Conservation (phyloP, 2,797 vertebrate species). For the Huso huso region DNA sequence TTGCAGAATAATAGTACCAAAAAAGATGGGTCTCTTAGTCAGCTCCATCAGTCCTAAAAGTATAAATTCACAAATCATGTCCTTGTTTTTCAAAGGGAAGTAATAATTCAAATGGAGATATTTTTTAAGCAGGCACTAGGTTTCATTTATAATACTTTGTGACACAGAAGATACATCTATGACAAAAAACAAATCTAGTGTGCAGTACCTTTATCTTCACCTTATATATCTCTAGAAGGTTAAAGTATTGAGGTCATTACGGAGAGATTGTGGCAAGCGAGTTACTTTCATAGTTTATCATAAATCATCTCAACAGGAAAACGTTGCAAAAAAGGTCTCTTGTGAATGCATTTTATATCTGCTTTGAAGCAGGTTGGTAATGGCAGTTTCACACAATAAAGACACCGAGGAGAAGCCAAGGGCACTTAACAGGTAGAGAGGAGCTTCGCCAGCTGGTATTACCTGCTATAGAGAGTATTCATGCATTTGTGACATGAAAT, state of each 20-base stretch:
- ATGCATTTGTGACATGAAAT: too few relatives aligned
- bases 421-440: too few relatives aligned
- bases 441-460: too few relatives aligned
- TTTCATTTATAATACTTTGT: not conserved
- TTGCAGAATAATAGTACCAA: not conserved
- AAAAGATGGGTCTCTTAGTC: not conserved
- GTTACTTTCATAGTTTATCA: conserved; percentile 6
- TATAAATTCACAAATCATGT: not conserved
- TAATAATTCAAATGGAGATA: not conserved
- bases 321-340: not conserved
- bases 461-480: too few relatives aligned
- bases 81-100: not conserved
- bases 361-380: conserved; percentile 3
- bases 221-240: not conserved
- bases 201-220: not conserved
- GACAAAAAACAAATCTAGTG: not conserved
- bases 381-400: not conserved
- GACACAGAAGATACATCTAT: not conserved
- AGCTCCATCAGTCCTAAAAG: not conserved
- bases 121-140: not conserved
- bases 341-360: not conserved
- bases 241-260: not conserved
- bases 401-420: too few relatives aligned
- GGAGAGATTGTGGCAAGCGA: not conserved
- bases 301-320: not conserved